Evolutionary conservation across 2,888 invertebrate species (phyloP).

Genomic region (Lasius fuliginosus): DNA sequence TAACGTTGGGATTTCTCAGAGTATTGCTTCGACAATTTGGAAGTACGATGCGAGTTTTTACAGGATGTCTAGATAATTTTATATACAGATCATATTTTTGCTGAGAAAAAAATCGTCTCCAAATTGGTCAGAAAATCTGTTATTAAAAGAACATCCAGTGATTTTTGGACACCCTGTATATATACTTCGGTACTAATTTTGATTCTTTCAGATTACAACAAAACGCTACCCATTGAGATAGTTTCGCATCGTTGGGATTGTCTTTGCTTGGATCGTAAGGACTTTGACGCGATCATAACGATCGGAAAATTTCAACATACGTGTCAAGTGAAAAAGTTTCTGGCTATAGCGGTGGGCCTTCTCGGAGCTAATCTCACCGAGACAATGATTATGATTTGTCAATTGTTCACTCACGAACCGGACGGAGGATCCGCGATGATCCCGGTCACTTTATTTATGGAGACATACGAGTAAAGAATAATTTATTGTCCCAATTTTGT

Average conservation of each 20-base stretch:
- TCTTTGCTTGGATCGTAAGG: constrained; percentile 89
- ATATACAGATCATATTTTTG: not conserved
- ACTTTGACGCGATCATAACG: constrained; percentile 90
- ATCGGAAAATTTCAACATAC: constrained; percentile 90
- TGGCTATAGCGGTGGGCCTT: constrained; percentile 91
- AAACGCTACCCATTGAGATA: constrained; percentile 81
- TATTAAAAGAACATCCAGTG: no score
- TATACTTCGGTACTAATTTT: not conserved
- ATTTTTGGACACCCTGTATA: no score
- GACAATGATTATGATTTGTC: constrained; percentile 93
- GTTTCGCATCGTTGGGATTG: constrained; percentile 89
- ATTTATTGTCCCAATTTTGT: not conserved
- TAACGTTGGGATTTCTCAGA: constrained; percentile 93
- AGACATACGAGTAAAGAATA: constrained; percentile 85
- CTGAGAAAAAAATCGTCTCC: no score
- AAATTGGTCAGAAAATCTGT: no score
- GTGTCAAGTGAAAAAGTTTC: constrained; percentile 91
- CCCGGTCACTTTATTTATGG: constrained; percentile 89
- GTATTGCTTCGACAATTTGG: constrained; percentile 92
- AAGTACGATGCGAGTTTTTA: constrained; percentile 75
- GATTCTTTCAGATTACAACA: constrained; percentile 80
- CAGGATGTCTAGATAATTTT: not conserved
- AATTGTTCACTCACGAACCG: constrained; percentile 93
- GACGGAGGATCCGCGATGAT: constrained; percentile 94
- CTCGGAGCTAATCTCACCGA: constrained; percentile 91